These are phyloP conservation scores for Microcebus griseorufus DNA, from an alignment of 2,113 vertebrate genomes.

Conservation along the genomic window DNA sequence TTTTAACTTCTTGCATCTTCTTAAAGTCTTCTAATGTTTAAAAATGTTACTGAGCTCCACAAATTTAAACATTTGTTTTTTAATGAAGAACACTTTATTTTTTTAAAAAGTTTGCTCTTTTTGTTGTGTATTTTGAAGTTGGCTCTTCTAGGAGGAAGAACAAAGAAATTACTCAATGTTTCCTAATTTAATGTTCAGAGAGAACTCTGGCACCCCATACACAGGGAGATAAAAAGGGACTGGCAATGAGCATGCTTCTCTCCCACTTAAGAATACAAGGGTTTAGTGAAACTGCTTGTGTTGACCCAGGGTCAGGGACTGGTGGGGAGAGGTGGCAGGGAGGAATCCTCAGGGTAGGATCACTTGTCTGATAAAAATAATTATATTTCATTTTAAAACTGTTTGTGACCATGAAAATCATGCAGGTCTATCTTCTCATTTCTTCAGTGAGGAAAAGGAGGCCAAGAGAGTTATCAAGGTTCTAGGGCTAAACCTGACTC, in stretches of 20 bases:
- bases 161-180: slow-evolving; percentile 18
- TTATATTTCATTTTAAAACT: background rate
- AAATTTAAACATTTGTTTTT: background rate
- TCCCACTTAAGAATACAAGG: too few relatives aligned
- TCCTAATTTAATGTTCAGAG: background rate
- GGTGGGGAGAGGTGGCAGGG: background rate
- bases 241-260: background rate
- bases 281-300: background rate
- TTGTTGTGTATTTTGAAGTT: background rate
- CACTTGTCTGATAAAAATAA: background rate
- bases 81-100: background rate
- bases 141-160: background rate
- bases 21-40: background rate
- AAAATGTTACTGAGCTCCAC: background rate
- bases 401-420: background rate
- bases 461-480: background rate
- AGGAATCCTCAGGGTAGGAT: background rate
- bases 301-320: background rate
- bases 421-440: background rate
- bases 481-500: background rate
- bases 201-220: background rate
- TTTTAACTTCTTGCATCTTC: background rate
- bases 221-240: background rate
- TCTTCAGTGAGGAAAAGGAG: background rate
- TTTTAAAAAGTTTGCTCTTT: background rate